Evolutionary conservation across 2,888 invertebrate genomes (phyloP).

Genomic region (Congeria kusceri): DNA sequence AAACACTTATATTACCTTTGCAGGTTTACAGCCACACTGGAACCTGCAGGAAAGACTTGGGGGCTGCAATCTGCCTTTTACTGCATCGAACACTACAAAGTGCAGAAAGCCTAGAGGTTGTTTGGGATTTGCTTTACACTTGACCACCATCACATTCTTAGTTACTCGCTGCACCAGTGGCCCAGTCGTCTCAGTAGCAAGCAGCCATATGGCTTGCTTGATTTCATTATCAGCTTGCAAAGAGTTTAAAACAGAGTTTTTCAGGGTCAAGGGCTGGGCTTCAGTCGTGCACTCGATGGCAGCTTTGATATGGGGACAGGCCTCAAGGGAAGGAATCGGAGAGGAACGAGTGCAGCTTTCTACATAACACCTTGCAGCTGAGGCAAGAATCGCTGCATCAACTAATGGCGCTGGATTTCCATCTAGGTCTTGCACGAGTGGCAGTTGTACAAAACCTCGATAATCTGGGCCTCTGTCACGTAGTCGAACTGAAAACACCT

Average conservation of each 20-base stretch:
- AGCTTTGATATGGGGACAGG: conserved; percentile 89
- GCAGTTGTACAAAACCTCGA: conserved; percentile 90
- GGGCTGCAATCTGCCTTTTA: conserved; percentile 73
- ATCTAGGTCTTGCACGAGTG: conserved; percentile 83
- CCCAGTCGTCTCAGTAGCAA: conserved; percentile 88
- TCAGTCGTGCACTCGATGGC: conserved; percentile 88
- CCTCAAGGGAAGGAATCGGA: conserved; percentile 62
- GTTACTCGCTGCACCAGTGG: conserved; percentile 90
- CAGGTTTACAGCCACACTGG: conserved; percentile 88
- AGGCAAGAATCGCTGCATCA: conserved; percentile 81
- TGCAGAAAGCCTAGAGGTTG: conserved; percentile 91
- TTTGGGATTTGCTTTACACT: conserved; percentile 89
- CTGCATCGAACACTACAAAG: conserved; percentile 87
- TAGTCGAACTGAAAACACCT: conserved; percentile 89
- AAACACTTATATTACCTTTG: conserved; percentile 86
- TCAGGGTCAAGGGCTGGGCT: conserved; percentile 88
- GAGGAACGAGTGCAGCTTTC: conserved; percentile 82
- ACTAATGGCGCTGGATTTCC: conserved; percentile 82
- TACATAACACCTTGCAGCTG: conserved; percentile 84
- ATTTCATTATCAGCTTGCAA: conserved; percentile 88
- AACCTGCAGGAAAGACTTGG: conserved; percentile 86
- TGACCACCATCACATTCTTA: conserved; percentile 90
- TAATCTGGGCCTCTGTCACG: conserved; percentile 90
- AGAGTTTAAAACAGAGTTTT: conserved; percentile 88
- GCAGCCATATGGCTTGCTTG: conserved; percentile 88